Percentiles rank a stretch among this genome's conserved stretches.
These are phyloP conservation scores for Yponomeuta sedellus DNA, from an alignment of 2,888 invertebrate genomes.

Conservation along the genomic window DNA sequence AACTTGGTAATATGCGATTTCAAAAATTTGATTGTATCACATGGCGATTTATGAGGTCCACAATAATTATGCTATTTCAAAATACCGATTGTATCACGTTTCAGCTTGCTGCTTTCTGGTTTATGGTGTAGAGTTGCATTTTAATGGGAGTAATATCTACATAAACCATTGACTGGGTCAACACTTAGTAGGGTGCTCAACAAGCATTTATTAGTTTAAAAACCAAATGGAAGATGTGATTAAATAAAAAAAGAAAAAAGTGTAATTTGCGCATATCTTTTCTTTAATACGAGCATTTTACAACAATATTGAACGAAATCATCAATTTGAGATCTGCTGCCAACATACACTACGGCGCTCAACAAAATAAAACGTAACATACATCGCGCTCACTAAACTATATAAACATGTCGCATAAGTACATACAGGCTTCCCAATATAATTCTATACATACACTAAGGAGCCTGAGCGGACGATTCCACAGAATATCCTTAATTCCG, in stretches of 20 bases:
- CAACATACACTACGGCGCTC: conserved; percentile 76
- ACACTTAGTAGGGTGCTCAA: background rate
- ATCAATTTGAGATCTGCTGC: conserved; percentile 76
- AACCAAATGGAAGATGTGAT: background rate
- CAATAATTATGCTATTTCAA: no score
- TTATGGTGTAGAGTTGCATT: background rate
- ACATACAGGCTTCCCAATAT: conserved; percentile 73
- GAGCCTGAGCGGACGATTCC: conserved; percentile 4
- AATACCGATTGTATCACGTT: background rate
- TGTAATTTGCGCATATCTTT: conserved; percentile 70
- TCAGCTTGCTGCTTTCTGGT: background rate
- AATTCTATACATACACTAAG: conserved; percentile 47
- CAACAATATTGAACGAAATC: conserved; percentile 76
- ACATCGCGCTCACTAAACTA: conserved; percentile 72
- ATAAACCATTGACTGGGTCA: background rate
- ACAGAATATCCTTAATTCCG: conserved; percentile 1
- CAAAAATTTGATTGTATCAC: no score
- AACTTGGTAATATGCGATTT: no score
- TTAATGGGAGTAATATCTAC: background rate
- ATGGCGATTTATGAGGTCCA: no score
- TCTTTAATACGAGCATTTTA: conserved; percentile 77
- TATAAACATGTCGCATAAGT: conserved; percentile 77
- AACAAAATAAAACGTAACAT: conserved; percentile 63
- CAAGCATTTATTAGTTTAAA: no score
- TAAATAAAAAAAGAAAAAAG: conserved; percentile 33